Conservation (phyloP, 64 coral and sea anemone genomes). For the Dendronephthya gigantea region DNA sequence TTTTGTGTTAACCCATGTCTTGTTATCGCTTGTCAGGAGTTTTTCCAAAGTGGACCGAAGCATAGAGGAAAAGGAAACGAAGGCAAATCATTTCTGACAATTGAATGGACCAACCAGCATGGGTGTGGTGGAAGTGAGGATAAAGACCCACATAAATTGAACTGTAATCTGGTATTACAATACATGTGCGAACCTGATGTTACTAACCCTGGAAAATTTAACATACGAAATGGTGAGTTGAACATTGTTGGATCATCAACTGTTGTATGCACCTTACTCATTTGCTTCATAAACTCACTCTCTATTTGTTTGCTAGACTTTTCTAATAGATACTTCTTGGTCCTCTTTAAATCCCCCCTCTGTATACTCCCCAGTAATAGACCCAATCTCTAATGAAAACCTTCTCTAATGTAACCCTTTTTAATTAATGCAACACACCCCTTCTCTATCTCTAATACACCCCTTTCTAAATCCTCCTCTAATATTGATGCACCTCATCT, state of each 20-base stretch:
- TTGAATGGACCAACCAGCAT: constrained; percentile 99
- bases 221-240: constrained; percentile 44
- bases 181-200: constrained; percentile 69
- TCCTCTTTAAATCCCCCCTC: too few species aligned
- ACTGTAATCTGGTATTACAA: constrained; percentile 78
- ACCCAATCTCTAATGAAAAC: too few species aligned
- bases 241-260: too few species aligned
- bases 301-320: too few species aligned
- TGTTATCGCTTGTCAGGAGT: constrained; percentile 6
- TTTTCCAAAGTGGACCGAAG: constrained; percentile 68
- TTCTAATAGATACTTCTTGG: too few species aligned
- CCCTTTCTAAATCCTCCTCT: too few species aligned
- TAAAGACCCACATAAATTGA: constrained; percentile 78
- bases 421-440: not conserved
- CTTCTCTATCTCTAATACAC: too few species aligned
- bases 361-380: not conserved
- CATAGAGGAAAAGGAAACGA: not conserved
- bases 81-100: constrained; percentile 70
- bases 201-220: not conserved
- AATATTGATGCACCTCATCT: too few species aligned
- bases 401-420: not conserved
- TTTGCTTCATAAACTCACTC: too few species aligned
- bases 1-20: not conserved
- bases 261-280: too few species aligned
- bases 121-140: constrained; percentile 93